phyloP scores from a whole-genome alignment of 2,113 vertebrate species.

The Phylloscopus trochiloides region DNA sequence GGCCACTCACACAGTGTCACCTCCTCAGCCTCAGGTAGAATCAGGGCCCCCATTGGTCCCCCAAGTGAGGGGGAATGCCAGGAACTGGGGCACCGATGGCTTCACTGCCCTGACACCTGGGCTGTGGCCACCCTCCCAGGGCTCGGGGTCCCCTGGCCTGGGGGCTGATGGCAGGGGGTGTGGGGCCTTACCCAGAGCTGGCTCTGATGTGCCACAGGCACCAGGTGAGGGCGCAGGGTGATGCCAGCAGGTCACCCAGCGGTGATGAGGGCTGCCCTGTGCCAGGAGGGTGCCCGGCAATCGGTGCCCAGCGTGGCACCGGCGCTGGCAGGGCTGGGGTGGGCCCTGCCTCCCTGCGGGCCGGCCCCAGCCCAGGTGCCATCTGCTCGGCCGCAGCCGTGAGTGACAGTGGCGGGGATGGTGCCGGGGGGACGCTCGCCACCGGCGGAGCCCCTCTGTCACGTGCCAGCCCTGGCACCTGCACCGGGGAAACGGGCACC shows the following conservation, averaged over 20 bases:
- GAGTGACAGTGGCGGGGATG: constrained; percentile 10
- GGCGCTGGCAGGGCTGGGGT: not conserved
- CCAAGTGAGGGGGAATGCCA: not conserved
- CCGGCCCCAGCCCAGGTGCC: constrained; percentile 25
- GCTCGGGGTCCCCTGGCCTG: not conserved
- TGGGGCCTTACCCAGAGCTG: not conserved
- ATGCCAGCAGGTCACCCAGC: not conserved
- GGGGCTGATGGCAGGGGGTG: accelerated
- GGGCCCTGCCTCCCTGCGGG: not conserved
- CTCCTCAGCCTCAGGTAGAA: not conserved
- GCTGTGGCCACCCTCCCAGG: accelerated
- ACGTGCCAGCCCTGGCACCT: not conserved
- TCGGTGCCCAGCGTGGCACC: not conserved
- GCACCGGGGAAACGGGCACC: not conserved
- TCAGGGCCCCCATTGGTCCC: accelerated
- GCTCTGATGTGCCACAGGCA: accelerated
- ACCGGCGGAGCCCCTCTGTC: not conserved
- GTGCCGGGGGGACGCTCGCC: not conserved
- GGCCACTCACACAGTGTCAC: accelerated
- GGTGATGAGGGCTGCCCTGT: accelerated
- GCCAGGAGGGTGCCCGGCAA: not conserved
- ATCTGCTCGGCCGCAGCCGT: constrained; percentile 33
- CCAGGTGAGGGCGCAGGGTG: accelerated
- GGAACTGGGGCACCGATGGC: accelerated
- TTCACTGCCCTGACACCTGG: accelerated